phyloP scores from a whole-genome alignment of 1,140 invertebrate species.

The Penaeus chinensis region DNA sequence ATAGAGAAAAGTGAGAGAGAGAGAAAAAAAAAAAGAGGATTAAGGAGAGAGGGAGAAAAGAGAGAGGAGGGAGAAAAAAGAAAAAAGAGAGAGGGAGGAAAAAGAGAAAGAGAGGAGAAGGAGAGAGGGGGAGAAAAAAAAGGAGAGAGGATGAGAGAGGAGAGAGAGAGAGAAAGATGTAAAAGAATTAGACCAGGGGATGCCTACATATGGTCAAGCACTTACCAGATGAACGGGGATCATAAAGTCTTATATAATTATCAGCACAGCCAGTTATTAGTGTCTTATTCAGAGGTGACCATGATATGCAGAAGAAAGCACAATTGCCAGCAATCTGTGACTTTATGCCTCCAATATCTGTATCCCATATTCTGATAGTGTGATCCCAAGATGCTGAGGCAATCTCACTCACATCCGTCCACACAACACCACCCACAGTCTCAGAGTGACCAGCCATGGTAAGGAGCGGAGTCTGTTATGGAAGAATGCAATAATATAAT shows the following conservation, averaged over 20 bases:
- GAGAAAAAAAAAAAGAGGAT: no score
- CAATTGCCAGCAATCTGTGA: slow-evolving; percentile 88
- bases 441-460: slow-evolving; percentile 94
- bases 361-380: slow-evolving; percentile 93
- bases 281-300: slow-evolving; percentile 80
- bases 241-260: slow-evolving; percentile 88
- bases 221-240: slow-evolving; percentile 77
- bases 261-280: slow-evolving; percentile 91
- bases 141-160: no score
- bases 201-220: background rate
- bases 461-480: slow-evolving; percentile 76
- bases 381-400: slow-evolving; percentile 95
- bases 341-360: slow-evolving; percentile 84
- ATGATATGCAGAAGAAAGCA: slow-evolving; percentile 88
- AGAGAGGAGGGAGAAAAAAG: no score
- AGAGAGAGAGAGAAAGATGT: no score
- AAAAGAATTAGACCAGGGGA: no score
- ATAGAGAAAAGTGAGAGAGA: no score
- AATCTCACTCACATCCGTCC: slow-evolving; percentile 81
- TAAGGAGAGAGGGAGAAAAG: no score
- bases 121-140: no score
- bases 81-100: no score
- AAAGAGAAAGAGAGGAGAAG: no score
- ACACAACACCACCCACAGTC: slow-evolving; percentile 84
- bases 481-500: background rate